Evolutionary conservation across 2,113 vertebrate genomes (phyloP).

Genomic region (Barnardius zonarius): DNA sequence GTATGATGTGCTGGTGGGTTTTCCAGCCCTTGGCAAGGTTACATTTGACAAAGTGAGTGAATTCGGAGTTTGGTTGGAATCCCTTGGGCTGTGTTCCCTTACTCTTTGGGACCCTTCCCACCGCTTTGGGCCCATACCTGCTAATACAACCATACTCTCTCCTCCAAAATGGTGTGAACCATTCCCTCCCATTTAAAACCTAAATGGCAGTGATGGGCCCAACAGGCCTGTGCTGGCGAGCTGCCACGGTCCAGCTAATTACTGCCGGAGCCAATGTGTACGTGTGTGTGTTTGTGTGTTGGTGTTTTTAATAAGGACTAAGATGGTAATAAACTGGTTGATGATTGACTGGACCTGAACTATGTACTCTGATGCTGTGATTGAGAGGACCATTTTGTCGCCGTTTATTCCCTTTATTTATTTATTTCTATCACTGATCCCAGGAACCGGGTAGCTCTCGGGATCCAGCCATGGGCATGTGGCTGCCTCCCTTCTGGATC

Average conservation of each 20-base stretch:
- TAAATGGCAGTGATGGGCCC: neutral
- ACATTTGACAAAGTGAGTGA: neutral
- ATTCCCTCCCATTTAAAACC: neutral
- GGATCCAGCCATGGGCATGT: neutral
- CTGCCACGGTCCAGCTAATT: neutral
- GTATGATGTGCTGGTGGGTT: neutral
- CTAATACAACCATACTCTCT: neutral
- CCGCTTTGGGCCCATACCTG: neutral
- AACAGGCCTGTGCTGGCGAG: neutral
- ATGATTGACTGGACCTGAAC: slow-evolving; percentile 53
- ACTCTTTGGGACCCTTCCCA: neutral
- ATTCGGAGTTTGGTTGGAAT: neutral
- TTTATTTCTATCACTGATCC: neutral
- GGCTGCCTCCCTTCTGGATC: slow-evolving; percentile 29
- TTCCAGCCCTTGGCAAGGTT: neutral
- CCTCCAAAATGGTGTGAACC: neutral
- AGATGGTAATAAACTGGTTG: slow-evolving; percentile 53
- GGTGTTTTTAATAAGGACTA: slow-evolving; percentile 41
- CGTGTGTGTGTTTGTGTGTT: neutral
- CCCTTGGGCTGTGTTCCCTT: neutral
- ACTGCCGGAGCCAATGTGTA: neutral
- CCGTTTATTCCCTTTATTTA: neutral
- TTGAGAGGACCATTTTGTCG: slow-evolving; percentile 16
- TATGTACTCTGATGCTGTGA: slow-evolving; percentile 61
- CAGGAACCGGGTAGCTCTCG: neutral